A percentile compares a stretch with the other conserved stretches of the same genome.
Evolutionary conservation across 2,888 invertebrate genomes (phyloP).

Genomic region (Oscheius sp.): DNA sequence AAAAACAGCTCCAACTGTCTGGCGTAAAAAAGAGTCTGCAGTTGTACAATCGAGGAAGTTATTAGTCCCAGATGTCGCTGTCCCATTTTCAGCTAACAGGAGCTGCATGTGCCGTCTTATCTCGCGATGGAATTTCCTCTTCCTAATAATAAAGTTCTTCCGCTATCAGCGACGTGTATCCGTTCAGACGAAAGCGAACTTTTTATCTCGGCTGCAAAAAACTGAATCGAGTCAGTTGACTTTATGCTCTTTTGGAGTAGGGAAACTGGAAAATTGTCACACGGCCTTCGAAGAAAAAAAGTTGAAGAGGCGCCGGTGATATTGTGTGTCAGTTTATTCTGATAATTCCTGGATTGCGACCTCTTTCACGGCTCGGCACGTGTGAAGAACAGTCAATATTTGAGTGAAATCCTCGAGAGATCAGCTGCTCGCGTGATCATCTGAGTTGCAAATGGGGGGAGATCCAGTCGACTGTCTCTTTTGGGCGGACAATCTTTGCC

Average conservation of each 20-base stretch:
- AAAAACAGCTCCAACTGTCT: constrained; percentile 22
- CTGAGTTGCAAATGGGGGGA: no score
- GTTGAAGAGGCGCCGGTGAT: neutral
- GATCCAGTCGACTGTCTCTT: neutral
- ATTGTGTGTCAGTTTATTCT: neutral
- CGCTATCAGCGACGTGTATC: neutral
- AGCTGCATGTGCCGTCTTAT: neutral
- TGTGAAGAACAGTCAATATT: constrained; percentile 29
- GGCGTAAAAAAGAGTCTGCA: neutral
- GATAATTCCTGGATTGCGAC: neutral
- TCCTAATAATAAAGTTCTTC: neutral
- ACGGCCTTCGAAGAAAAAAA: neutral
- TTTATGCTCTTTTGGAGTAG: neutral
- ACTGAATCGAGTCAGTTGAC: neutral
- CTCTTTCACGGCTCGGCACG: constrained; percentile 5
- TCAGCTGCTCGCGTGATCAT: constrained; percentile 17
- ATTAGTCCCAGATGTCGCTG: neutral
- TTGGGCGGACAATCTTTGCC: neutral
- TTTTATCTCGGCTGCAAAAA: no score
- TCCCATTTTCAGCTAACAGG: neutral
- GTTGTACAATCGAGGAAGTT: constrained; percentile 12
- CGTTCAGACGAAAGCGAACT: neutral
- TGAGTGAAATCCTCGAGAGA: constrained; percentile 21
- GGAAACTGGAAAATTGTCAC: constrained; percentile 11
- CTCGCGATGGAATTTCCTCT: neutral